phyloP scores from a whole-genome alignment of 2,797 vertebrate species.

The Enteromius treurensis region DNA sequence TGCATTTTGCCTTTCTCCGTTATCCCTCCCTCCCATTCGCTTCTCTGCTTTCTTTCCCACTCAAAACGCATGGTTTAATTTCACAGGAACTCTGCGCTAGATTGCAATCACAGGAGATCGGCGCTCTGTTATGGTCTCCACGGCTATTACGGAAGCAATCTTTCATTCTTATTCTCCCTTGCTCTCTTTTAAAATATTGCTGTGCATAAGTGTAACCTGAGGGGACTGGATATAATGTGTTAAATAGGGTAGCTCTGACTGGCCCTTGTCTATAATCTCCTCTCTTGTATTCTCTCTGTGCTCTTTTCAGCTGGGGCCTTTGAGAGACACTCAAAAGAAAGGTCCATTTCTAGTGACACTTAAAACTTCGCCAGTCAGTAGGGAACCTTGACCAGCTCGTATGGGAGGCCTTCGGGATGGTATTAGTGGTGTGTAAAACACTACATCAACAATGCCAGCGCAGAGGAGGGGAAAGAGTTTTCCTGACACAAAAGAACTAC shows the following conservation, averaged over 20 bases:
- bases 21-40: constrained; percentile 28
- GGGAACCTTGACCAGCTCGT: constrained; percentile 53
- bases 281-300: constrained; percentile 45
- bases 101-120: constrained; percentile 74
- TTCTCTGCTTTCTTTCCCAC: constrained; percentile 38
- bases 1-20: constrained; percentile 57
- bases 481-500: constrained; percentile 33
- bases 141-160: constrained; percentile 71
- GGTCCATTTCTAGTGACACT: constrained; percentile 57
- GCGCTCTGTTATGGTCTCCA: constrained; percentile 69
- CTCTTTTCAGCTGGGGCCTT: constrained; percentile 47
- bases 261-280: constrained; percentile 59
- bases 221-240: constrained; percentile 67
- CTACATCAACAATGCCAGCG: constrained; percentile 28
- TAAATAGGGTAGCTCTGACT: constrained; percentile 70
- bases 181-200: constrained; percentile 60
- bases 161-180: constrained; percentile 65
- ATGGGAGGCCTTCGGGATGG: constrained; percentile 43
- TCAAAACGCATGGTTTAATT: constrained; percentile 69
- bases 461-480: constrained; percentile 43
- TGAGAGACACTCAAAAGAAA: constrained; percentile 56
- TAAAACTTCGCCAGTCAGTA: constrained; percentile 43
- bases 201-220: constrained; percentile 74
- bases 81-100: constrained; percentile 75
- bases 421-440: constrained; percentile 42